Evolutionary conservation across 2,888 invertebrate genomes (phyloP).

Genomic region (Nemotelus nigrinus): DNA sequence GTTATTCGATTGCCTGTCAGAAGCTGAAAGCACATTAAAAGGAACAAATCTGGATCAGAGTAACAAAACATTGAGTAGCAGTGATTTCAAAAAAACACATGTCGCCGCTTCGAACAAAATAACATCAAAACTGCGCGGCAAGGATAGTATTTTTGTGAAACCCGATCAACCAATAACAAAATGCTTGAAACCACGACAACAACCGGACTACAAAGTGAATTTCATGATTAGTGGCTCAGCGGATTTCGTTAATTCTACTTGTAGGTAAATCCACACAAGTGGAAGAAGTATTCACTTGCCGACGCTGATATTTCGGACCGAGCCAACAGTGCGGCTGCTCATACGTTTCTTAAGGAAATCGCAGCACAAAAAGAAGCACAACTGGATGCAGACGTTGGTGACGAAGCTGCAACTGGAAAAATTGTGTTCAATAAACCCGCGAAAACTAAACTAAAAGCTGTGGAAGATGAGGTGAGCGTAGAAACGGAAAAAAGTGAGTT

Average conservation of each 20-base stretch:
- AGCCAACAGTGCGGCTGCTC: slow-evolving; percentile 80
- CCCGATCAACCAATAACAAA: slow-evolving; percentile 73
- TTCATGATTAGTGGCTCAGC: not conserved
- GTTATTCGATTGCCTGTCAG: slow-evolving; percentile 75
- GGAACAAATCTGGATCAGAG: slow-evolving; percentile 62
- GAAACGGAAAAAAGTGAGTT: slow-evolving; percentile 66
- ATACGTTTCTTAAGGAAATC: slow-evolving; percentile 77
- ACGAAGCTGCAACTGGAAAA: slow-evolving; percentile 54
- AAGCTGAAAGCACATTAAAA: slow-evolving; percentile 70
- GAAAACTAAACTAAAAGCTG: slow-evolving; percentile 46
- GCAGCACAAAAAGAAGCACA: slow-evolving; percentile 67
- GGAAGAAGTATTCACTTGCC: slow-evolving; percentile 81
- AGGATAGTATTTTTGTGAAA: slow-evolving; percentile 83
- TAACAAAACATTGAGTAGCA: slow-evolving; percentile 57
- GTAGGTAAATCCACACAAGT: slow-evolving; percentile 81
- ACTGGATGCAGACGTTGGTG: slow-evolving; percentile 28
- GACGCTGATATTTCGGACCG: slow-evolving; percentile 86
- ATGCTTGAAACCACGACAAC: slow-evolving; percentile 67
- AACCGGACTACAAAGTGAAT: slow-evolving; percentile 65
- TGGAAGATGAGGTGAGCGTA: slow-evolving; percentile 55
- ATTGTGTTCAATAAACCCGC: slow-evolving; percentile 50
- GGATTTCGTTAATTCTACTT: slow-evolving; percentile 53
- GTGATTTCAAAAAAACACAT: slow-evolving; percentile 53
- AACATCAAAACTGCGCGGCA: slow-evolving; percentile 58
- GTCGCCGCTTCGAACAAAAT: slow-evolving; percentile 43